Evolutionary conservation across 2,888 invertebrate species (phyloP).

Genomic region (Cacoxenus indagator): DNA sequence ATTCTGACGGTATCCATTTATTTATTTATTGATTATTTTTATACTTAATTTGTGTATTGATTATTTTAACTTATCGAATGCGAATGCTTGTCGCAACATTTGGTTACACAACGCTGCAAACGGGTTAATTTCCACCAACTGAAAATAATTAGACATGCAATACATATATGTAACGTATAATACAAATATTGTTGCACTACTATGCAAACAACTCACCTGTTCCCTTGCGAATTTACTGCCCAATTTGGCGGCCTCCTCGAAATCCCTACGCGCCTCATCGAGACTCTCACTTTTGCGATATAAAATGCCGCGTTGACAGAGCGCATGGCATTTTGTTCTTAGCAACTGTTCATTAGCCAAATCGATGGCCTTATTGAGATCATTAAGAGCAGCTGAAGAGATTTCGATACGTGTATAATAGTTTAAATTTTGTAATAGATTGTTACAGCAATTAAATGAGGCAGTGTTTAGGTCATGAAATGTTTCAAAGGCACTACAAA

Average conservation of each 20-base stretch:
- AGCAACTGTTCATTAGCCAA: slow-evolving; percentile 74
- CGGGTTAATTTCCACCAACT: slow-evolving; percentile 90
- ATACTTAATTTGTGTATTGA: no score
- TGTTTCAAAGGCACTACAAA: no score
- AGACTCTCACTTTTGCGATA: slow-evolving; percentile 78
- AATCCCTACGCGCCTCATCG: slow-evolving; percentile 81
- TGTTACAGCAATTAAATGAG: no score
- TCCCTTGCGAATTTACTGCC: slow-evolving; percentile 91
- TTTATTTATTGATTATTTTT: no score
- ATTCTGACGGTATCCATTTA: no score
- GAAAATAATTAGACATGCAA: no score
- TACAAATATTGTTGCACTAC: no score
- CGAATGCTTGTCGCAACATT: slow-evolving; percentile 87
- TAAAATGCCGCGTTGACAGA: slow-evolving; percentile 87
- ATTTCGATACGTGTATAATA: no score
- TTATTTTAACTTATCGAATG: slow-evolving; percentile 74
- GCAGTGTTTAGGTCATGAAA: no score
- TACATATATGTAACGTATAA: no score
- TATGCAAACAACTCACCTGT: slow-evolving; percentile 74
- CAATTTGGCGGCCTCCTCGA: slow-evolving; percentile 82
- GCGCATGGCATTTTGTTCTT: slow-evolving; percentile 80
- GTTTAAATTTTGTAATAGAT: no score
- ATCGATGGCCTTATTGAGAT: slow-evolving; percentile 81
- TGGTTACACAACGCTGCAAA: slow-evolving; percentile 96
- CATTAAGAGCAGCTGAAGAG: slow-evolving; percentile 79